phyloP scores from a whole-genome alignment of 1,140 invertebrate species.

The Ptiloglossa arizonensis region DNA sequence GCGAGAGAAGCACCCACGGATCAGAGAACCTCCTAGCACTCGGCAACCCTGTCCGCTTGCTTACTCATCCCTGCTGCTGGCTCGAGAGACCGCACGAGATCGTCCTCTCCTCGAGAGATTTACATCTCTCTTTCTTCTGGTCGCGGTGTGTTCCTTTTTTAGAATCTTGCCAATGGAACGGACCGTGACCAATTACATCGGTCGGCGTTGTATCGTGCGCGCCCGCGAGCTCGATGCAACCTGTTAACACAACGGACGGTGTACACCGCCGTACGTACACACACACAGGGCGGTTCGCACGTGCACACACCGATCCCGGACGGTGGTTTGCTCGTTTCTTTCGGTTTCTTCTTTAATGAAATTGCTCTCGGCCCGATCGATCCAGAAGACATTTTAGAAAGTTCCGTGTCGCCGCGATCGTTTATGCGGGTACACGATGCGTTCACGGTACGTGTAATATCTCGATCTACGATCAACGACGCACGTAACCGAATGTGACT shows the following conservation, averaged over 20 bases:
- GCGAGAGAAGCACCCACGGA: slow-evolving; percentile 63
- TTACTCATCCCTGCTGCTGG: slow-evolving; percentile 62
- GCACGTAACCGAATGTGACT: slow-evolving; percentile 57
- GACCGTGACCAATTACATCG: slow-evolving; percentile 41
- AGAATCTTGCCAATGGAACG: slow-evolving; percentile 41
- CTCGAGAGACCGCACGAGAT: slow-evolving; percentile 39
- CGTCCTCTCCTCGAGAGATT: slow-evolving; percentile 39
- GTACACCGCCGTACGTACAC: background rate
- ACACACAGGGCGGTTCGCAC: too few species aligned
- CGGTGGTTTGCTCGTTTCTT: too few species aligned
- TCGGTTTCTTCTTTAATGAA: background rate
- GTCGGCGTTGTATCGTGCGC: slow-evolving; percentile 16
- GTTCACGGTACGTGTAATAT: background rate
- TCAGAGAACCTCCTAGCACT: slow-evolving; percentile 56
- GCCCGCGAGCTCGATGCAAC: slow-evolving; percentile 15
- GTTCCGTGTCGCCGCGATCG: too few species aligned
- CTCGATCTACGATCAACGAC: slow-evolving; percentile 42
- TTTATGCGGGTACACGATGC: background rate
- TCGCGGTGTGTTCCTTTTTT: slow-evolving; percentile 25
- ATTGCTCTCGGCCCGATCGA: background rate
- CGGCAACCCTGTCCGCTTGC: slow-evolving; percentile 71
- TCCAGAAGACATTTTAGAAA: slow-evolving; percentile 5
- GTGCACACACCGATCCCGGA: too few species aligned
- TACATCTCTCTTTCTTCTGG: slow-evolving; percentile 30
- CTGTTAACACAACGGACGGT: slow-evolving; percentile 23